A percentile compares a stretch with the other conserved stretches of the same genome.
These are phyloP conservation scores for Peromyscus maniculatus DNA, from an alignment of 2,113 vertebrate species.

Conservation along the genomic window DNA sequence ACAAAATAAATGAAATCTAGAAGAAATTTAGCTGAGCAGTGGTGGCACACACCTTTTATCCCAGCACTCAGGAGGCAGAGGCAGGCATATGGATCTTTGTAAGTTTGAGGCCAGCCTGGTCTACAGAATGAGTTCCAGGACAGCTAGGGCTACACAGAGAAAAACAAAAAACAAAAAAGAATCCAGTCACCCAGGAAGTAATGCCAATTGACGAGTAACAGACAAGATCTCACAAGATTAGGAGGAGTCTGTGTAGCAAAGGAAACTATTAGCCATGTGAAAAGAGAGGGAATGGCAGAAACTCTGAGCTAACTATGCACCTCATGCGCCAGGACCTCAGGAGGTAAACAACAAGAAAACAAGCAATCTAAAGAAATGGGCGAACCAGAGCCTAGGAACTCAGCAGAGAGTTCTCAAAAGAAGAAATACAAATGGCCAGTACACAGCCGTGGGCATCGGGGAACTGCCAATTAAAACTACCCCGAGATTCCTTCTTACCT, in stretches of 20 bases:
- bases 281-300: background rate
- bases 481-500: background rate
- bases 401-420: background rate
- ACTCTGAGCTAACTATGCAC: background rate
- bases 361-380: background rate
- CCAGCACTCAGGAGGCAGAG: background rate
- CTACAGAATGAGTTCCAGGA: background rate
- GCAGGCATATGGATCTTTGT: background rate
- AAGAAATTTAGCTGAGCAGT: background rate
- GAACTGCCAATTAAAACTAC: no score
- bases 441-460: no score
- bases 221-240: background rate
- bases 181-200: background rate
- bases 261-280: background rate
- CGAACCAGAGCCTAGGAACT: background rate
- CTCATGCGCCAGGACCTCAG: background rate
- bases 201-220: background rate
- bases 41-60: background rate
- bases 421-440: background rate
- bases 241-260: background rate
- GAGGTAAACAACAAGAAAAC: background rate
- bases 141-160: background rate
- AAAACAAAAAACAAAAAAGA: background rate
- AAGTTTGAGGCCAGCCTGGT: background rate
- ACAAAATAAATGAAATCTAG: background rate